phyloP scores from a whole-genome alignment of 1,140 invertebrate genomes.

The Coelopa frigida region DNA sequence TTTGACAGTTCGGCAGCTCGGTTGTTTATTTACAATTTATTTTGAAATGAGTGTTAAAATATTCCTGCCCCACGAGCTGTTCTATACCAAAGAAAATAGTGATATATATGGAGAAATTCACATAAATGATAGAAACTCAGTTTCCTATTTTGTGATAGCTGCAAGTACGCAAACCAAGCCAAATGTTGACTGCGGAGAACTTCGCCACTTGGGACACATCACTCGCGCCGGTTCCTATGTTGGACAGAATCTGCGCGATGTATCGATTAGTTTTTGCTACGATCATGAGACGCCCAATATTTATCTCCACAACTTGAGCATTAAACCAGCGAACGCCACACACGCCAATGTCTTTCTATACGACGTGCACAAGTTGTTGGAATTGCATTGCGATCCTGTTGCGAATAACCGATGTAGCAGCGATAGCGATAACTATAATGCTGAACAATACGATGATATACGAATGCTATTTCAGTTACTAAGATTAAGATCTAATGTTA shows the following conservation, averaged over 20 bases:
- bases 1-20: too few relatives aligned
- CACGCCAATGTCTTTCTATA: constrained; percentile 45
- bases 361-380: constrained; percentile 32
- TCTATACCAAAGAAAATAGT: constrained; percentile 20
- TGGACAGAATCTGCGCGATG: constrained; percentile 43
- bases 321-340: constrained; percentile 34
- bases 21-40: too few relatives aligned
- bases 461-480: constrained; percentile 8
- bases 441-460: constrained; percentile 3
- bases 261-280: constrained; percentile 42
- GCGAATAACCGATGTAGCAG: background rate
- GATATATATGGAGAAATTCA: constrained; percentile 37
- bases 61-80: constrained; percentile 30
- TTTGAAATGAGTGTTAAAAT: constrained; percentile 36
- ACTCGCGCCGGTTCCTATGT: constrained; percentile 14
- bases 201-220: constrained; percentile 35
- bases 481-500: too few relatives aligned
- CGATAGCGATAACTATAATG: background rate
- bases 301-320: constrained; percentile 30
- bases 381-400: constrained; percentile 22
- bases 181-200: constrained; percentile 17
- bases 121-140: constrained; percentile 32
- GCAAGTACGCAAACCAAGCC: constrained; percentile 11
- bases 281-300: constrained; percentile 43
- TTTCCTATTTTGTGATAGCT: constrained; percentile 37